Percentiles rank a stretch among this genome's conserved stretches.
These are phyloP conservation scores for Cheilosia grossa DNA, from an alignment of 2,888 invertebrate species.

Conservation along the genomic window DNA sequence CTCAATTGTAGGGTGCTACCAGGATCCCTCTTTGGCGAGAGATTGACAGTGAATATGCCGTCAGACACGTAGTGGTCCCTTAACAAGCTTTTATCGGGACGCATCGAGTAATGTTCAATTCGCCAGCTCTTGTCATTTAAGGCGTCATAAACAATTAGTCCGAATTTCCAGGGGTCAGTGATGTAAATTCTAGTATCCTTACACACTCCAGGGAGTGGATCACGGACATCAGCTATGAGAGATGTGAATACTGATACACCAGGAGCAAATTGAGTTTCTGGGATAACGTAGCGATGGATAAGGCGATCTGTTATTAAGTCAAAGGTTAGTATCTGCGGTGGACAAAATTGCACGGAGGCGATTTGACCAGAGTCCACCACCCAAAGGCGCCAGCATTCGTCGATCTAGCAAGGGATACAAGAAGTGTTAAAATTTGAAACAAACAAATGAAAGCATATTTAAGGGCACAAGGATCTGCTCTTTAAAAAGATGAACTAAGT, in stretches of 20 bases:
- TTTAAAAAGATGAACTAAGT: too few relatives aligned
- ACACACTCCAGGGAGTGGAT: slow-evolving; percentile 82
- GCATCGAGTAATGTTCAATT: slow-evolving; percentile 85
- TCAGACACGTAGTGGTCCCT: slow-evolving; percentile 78
- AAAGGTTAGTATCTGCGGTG: slow-evolving; percentile 90
- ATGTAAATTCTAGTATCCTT: slow-evolving; percentile 86
- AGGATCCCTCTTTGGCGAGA: slow-evolving; percentile 77
- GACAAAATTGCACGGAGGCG: slow-evolving; percentile 86
- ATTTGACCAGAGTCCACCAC: slow-evolving; percentile 87
- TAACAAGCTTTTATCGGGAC: slow-evolving; percentile 82
- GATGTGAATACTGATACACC: slow-evolving; percentile 82
- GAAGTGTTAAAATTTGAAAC: background rate
- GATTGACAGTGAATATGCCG: slow-evolving; percentile 80
- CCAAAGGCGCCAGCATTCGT: slow-evolving; percentile 87
- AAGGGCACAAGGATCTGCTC: too few relatives aligned
- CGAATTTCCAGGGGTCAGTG: slow-evolving; percentile 86
- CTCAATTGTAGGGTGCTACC: slow-evolving; percentile 2
- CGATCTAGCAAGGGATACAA: slow-evolving; percentile 84
- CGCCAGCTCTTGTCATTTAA: slow-evolving; percentile 84
- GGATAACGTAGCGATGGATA: slow-evolving; percentile 80
- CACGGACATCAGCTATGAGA: slow-evolving; percentile 84
- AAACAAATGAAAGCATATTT: too few relatives aligned
- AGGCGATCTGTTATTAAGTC: slow-evolving; percentile 86
- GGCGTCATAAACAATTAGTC: slow-evolving; percentile 86
- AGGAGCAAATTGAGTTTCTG: slow-evolving; percentile 78